Percentiles rank a stretch among this genome's conserved stretches.
Conservation (phyloP, 2,888 invertebrate genomes). For the Fragum whitleyi region DNA sequence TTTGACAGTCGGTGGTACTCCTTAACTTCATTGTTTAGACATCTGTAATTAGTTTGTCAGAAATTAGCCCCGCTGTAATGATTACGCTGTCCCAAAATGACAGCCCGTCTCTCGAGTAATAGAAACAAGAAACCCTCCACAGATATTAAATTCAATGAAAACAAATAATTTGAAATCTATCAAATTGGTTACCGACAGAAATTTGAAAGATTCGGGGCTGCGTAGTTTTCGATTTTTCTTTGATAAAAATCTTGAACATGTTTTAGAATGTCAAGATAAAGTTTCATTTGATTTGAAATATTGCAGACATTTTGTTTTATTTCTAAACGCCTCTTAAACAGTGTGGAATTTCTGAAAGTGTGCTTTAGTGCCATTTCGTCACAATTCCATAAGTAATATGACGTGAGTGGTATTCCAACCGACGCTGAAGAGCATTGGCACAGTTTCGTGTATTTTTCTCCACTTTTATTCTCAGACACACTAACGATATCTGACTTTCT, state of each 20-base stretch:
- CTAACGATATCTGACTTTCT: no score
- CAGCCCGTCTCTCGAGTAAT: conserved; percentile 59
- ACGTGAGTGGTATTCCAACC: no score
- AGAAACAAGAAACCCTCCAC: conserved; percentile 54
- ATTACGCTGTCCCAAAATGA: conserved; percentile 62
- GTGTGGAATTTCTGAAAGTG: no score
- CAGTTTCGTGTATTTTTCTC: no score
- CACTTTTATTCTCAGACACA: no score
- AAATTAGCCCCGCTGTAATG: conserved; percentile 55
- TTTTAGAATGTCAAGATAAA: conserved; percentile 18
- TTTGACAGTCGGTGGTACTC: conserved; percentile 45
- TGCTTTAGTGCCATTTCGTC: no score
- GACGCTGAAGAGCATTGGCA: no score
- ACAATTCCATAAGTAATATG: no score
- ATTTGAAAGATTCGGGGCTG: conserved; percentile 33
- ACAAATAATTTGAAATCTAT: conserved; percentile 58
- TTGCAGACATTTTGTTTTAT: neutral
- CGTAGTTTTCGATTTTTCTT: conserved; percentile 25
- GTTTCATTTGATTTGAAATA: neutral
- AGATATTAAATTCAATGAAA: conserved; percentile 68
- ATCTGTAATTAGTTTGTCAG: conserved; percentile 59
- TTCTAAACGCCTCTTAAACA: neutral
- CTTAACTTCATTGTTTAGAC: conserved; percentile 58
- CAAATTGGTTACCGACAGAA: conserved; percentile 33
- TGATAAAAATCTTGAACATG: conserved; percentile 19